Percentiles rank a stretch among this genome's conserved stretches.
Conservation (phyloP, 2,888 invertebrate genomes). For the Philopedon plagiatum region DNA sequence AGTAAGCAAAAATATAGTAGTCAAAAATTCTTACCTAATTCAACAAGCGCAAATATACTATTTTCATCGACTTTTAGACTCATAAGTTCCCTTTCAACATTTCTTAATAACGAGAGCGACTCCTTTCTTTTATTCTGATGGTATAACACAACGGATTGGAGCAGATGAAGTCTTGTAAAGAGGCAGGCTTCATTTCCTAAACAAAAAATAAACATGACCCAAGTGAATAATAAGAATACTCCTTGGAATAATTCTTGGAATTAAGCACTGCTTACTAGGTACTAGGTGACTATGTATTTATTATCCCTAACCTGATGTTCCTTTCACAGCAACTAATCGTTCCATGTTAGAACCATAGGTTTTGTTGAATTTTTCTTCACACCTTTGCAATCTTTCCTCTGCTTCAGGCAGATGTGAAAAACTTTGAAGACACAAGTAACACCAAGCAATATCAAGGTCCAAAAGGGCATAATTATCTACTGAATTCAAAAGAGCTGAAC, state of each 20-base stretch:
- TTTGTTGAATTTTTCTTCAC: constrained; percentile 77
- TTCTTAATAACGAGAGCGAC: constrained; percentile 74
- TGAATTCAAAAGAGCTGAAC: constrained; percentile 75
- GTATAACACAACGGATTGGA: constrained; percentile 85
- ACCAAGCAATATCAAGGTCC: constrained; percentile 92
- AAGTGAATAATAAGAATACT: no score
- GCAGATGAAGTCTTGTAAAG: constrained; percentile 82
- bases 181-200: constrained; percentile 80
- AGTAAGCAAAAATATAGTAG: no score
- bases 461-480: constrained; percentile 89
- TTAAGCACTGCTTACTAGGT: no score
- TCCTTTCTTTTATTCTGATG: constrained; percentile 81
- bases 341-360: constrained; percentile 79
- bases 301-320: constrained; percentile 73
- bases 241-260: not conserved
- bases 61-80: constrained; percentile 75
- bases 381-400: constrained; percentile 75
- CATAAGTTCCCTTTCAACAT: constrained; percentile 77
- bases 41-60: constrained; percentile 71
- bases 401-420: constrained; percentile 83
- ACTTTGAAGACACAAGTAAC: constrained; percentile 83
- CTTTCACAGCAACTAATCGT: constrained; percentile 74
- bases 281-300: no score
- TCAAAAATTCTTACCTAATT: constrained; percentile 73
- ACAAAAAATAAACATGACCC: no score